phyloP scores from a whole-genome alignment of 2,113 vertebrate genomes.

The Clarias batrachus region DNA sequence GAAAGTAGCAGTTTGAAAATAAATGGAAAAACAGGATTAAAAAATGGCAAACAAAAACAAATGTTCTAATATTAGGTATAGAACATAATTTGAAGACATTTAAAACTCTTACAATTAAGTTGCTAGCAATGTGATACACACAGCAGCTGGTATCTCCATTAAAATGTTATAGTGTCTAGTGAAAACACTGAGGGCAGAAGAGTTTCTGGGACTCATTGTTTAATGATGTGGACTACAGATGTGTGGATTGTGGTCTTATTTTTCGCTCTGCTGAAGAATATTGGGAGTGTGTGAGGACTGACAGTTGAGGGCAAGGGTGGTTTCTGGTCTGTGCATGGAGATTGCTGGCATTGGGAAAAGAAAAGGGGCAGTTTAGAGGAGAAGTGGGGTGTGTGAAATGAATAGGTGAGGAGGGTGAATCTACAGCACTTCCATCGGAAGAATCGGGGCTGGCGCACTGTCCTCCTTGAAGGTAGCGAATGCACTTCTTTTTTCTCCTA shows the following conservation, averaged over 20 bases:
- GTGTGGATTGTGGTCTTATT: conserved; percentile 30
- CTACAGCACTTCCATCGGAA: conserved; percentile 98
- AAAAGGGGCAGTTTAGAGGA: conserved; percentile 70
- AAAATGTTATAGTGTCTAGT: background rate
- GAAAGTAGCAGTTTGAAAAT: conserved; percentile 21
- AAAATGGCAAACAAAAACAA: background rate
- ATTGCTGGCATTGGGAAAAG: conserved; percentile 60
- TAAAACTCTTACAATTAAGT: background rate
- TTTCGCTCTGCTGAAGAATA: conserved; percentile 66
- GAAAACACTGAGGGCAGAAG: conserved; percentile 1
- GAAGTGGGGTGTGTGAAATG: conserved; percentile 63
- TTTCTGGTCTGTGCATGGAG: conserved; percentile 64
- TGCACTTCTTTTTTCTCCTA: conserved; percentile 99
- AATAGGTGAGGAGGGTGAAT: conserved; percentile 81
- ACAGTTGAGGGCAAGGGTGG: conserved; percentile 68
- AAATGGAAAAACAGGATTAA: conserved; percentile 21
- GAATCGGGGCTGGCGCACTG: conserved; percentile 93
- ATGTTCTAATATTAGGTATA: background rate
- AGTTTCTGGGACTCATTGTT: conserved; percentile 1
- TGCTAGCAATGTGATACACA: background rate
- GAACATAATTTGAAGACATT: conserved; percentile 3
- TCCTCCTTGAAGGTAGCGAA: conserved; percentile 98
- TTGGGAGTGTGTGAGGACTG: conserved; percentile 67
- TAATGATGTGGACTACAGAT: background rate
- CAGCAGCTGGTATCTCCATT: background rate